phyloP scores from a whole-genome alignment of 2,797 vertebrate species.

The Phataginus tetradactyla region DNA sequence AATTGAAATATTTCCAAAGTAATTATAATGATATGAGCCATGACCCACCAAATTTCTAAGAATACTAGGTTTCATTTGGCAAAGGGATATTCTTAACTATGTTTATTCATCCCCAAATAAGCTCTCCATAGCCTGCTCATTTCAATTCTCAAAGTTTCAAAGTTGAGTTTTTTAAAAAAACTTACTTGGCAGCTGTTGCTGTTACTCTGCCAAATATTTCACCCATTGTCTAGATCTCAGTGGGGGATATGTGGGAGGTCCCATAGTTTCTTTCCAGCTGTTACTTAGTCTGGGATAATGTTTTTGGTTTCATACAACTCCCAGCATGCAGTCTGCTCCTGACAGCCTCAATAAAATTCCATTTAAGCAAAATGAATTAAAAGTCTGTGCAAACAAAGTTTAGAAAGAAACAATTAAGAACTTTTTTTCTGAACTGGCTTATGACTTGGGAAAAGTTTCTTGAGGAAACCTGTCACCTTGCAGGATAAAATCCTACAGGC shows the following conservation, averaged over 20 bases:
- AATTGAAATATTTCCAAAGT: constrained; percentile 16
- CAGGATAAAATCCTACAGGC: constrained; percentile 56
- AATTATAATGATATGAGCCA: background rate
- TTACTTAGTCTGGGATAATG: constrained; percentile 70
- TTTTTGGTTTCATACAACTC: constrained; percentile 62
- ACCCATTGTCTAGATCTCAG: constrained; percentile 62
- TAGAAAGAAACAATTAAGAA: constrained; percentile 66
- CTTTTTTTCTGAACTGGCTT: background rate
- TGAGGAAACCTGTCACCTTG: constrained; percentile 55
- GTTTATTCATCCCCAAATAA: background rate
- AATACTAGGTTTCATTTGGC: background rate
- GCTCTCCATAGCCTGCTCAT: background rate
- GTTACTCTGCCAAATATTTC: constrained; percentile 56
- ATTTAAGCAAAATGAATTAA: constrained; percentile 78
- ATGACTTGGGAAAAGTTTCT: constrained; percentile 16
- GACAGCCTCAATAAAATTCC: constrained; percentile 76
- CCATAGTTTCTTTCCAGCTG: constrained; percentile 76
- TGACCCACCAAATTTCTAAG: background rate
- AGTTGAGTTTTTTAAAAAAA: constrained; percentile 10
- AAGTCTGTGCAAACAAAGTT: constrained; percentile 67
- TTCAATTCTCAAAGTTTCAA: constrained; percentile 48
- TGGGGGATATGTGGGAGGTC: constrained; percentile 58
- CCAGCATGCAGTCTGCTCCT: constrained; percentile 71
- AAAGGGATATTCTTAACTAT: background rate
- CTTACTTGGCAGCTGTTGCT: constrained; percentile 65